Base-by-base conservation (phyloP, 1,140 invertebrate species). In the Polypedilum pembai region DNA sequence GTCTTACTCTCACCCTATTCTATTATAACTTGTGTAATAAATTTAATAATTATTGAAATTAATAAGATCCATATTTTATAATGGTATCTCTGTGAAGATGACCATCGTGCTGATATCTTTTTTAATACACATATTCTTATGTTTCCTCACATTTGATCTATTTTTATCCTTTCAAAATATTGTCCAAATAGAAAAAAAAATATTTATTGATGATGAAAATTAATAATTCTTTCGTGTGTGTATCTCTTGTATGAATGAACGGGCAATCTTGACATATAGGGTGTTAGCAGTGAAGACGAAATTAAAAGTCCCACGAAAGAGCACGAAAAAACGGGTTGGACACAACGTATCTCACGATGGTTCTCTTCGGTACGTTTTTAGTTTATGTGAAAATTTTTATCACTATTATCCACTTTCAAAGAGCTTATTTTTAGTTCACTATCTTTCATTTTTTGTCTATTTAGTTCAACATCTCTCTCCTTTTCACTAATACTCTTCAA, bases 321-420 rank as follows among this genome's bases (percentile, higher is more conserved):
- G 65, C 65, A 69, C 65, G 83, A 86, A 83, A 85, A 83, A 86
- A 84, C 85, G 82, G 85, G 86, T 83, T 87, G 86, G 86, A 86
- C 86, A 85, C 86, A 87, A 83, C 86, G 85, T 85, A 86, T 87
- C 85, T 86, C 86, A 80, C 84, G 85, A 82, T 87, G 86, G 86
- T 86, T 87, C 84, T 85, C 83, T 84, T 86, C 86, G 86, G 86
- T 87, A 87, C 82, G 86, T 84, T 56, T 56, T 56, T 56, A 56
- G 45, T n/a, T 56, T 56, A n/a, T 56, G 45, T 56, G 45, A 33
- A 33, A 33, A 33, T 33, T 33, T 33, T 3, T 33, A 33, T 33
- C 24, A 33, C 24, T 33, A 33, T 33, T 33, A 33, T 33, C 24
- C 24, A 33, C 24, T 5, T 33, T 33, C 24, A 33, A 33, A 33